These are phyloP conservation scores for Tetranychus truncatus DNA, from an alignment of 2,888 invertebrate genomes.

Conservation along the genomic window DNA sequence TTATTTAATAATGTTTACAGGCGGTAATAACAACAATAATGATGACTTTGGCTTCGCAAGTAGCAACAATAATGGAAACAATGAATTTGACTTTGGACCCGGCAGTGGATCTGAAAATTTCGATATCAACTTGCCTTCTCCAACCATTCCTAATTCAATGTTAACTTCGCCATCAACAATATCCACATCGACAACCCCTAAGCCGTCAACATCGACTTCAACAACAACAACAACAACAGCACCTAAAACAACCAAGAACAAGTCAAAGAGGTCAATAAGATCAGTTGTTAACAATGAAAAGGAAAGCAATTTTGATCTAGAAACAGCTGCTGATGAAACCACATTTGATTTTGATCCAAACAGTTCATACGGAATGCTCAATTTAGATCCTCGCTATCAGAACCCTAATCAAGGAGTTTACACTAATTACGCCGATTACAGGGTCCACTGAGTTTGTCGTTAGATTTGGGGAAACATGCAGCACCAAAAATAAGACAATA, in stretches of 20 bases:
- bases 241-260: neutral
- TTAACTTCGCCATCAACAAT: neutral
- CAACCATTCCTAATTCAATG: neutral
- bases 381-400: slow-evolving; percentile 6
- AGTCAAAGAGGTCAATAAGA: neutral
- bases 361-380: slow-evolving; percentile 10
- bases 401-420: slow-evolving; percentile 15
- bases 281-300: neutral
- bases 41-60: slow-evolving; percentile 4
- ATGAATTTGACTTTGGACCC: slow-evolving; percentile 10
- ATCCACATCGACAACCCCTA: neutral
- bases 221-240: neutral
- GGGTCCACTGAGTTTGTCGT: neutral
- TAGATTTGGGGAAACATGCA: neutral
- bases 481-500: neutral
- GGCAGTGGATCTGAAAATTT: slow-evolving; percentile 3
- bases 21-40: slow-evolving; percentile 7
- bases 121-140: neutral
- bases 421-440: slow-evolving; percentile 11
- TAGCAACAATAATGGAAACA: slow-evolving; percentile 2
- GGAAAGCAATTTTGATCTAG: neutral
- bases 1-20: neutral
- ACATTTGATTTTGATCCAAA: slow-evolving; percentile 5
- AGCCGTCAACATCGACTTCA: neutral
- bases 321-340: neutral